Evolutionary conservation across 2,888 invertebrate species (phyloP).

Genomic region (Pheosia gnoma): DNA sequence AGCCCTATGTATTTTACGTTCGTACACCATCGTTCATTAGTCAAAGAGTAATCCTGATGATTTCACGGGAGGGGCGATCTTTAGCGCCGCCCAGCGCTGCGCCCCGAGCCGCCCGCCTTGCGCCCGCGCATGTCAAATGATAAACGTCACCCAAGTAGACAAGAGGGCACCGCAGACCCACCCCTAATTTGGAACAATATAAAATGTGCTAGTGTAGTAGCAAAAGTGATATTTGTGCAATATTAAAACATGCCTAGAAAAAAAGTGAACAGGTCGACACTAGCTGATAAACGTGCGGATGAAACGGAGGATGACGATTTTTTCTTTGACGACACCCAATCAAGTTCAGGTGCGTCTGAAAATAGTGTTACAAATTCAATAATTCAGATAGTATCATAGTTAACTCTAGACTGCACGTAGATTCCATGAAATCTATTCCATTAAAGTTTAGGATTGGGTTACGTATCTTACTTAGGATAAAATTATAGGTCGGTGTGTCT

Average conservation of each 20-base stretch:
- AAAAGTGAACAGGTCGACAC: slow-evolving; percentile 61
- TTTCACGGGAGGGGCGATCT: slow-evolving; percentile 66
- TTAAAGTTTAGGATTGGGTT: too few species aligned
- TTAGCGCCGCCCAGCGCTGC: slow-evolving; percentile 68
- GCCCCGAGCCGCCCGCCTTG: slow-evolving; percentile 69
- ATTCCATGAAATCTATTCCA: too few species aligned
- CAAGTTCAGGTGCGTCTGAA: slow-evolving; percentile 64
- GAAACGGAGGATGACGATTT: slow-evolving; percentile 76
- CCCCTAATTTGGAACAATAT: slow-evolving; percentile 29
- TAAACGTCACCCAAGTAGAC: slow-evolving; percentile 55
- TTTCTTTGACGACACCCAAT: slow-evolving; percentile 75
- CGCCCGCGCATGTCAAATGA: slow-evolving; percentile 63
- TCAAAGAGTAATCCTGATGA: slow-evolving; percentile 53
- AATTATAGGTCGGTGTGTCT: too few species aligned
- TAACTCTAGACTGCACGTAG: too few species aligned
- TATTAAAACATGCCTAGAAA: slow-evolving; percentile 71
- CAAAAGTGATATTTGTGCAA: slow-evolving; percentile 43
- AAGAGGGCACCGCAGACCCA: slow-evolving; percentile 41
- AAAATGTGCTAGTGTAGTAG: slow-evolving; percentile 40
- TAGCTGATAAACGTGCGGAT: slow-evolving; percentile 61
- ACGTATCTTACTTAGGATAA: too few species aligned
- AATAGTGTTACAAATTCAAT: neutral
- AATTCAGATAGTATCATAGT: too few species aligned
- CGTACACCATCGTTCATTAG: slow-evolving; percentile 54
- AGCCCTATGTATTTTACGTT: slow-evolving; percentile 36